Evolutionary conservation across 2,113 vertebrate species (phyloP), one percentile per base, ranked within the genome.

Genomic region (Anhinga anhinga): DNA sequence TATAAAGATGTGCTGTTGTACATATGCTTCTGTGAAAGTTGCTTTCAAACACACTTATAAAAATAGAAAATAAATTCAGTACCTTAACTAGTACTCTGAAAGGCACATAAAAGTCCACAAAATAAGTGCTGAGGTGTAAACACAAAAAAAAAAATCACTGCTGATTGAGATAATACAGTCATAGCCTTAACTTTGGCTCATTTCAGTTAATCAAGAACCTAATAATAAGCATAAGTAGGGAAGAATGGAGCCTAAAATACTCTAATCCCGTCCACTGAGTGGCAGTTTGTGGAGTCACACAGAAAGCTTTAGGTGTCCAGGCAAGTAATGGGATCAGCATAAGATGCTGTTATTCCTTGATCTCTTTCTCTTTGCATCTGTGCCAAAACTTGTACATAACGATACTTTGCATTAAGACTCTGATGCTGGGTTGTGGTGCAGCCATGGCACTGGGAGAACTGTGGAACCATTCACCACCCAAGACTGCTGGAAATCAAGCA

Each of bases 321-420:
- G 59, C 10, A 73, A 66, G 15, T 19, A 44, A 30, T 5, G 12
- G 6, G 40, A 38, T 73, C 6, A 8, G 12, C 0, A 0, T 29
- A 56, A 70, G 17, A 32, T 72, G 38, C 12, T 73, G 29, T 42
- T 59, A n/a, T 77, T 87, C 87, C 42, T 42, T 17, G 20, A 1
- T 30, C 7, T 42, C 20, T 23, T 1, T 30, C 7, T 53, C 58
- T 83, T 44, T 59, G 3, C 8, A 14, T 38, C 22, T 45, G 3
- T 45, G 30, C 17, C 36, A 65, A 65, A 78, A 61, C 10, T 73
- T 5, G 9, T 4, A 6, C 9, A 2, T 32, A 49, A 77, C 12
- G 29, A 47, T 9, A 40, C 5, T 25, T 20, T 29, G 4, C 45
- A 32, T 58, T 29, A n/a, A 62, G 58, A 17, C 11, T 5, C 10